Conservation (phyloP, 2,113 vertebrate genomes). For the Loxodonta africana region DNA sequence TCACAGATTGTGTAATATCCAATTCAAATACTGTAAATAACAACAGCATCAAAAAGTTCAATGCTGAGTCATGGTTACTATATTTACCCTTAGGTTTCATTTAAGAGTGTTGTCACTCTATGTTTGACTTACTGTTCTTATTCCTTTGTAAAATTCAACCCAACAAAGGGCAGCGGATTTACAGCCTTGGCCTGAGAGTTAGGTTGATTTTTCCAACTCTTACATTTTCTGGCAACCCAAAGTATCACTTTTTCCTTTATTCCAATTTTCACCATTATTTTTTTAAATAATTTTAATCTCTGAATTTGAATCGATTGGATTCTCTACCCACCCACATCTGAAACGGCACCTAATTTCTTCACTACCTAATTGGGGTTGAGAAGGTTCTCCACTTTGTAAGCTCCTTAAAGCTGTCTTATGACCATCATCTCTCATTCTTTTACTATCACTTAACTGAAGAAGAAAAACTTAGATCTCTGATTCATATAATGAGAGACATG, state of each 20-base stretch:
- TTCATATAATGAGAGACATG: neutral
- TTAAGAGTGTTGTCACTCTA: neutral
- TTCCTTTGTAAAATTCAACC: neutral
- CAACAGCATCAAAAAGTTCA: neutral
- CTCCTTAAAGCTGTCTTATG: neutral
- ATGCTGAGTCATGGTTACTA: neutral
- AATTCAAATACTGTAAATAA: neutral
- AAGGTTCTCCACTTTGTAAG: neutral
- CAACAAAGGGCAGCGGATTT: neutral
- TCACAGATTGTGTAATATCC: constrained; percentile 27
- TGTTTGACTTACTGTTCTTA: neutral
- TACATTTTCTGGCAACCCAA: neutral
- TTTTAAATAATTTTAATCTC: neutral
- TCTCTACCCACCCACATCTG: neutral
- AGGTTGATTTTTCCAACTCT: neutral
- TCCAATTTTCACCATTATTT: neutral
- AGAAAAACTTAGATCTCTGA: neutral
- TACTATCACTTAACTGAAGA: neutral
- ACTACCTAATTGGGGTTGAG: neutral
- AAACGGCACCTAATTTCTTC: neutral
- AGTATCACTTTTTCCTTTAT: constrained; percentile 36
- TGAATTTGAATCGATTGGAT: neutral
- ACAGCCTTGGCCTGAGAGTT: neutral
- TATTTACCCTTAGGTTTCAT: neutral
- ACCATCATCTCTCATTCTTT: neutral